Evolutionary conservation across 2,113 vertebrate species (phyloP).

Genomic region (Oceanodroma tethys): DNA sequence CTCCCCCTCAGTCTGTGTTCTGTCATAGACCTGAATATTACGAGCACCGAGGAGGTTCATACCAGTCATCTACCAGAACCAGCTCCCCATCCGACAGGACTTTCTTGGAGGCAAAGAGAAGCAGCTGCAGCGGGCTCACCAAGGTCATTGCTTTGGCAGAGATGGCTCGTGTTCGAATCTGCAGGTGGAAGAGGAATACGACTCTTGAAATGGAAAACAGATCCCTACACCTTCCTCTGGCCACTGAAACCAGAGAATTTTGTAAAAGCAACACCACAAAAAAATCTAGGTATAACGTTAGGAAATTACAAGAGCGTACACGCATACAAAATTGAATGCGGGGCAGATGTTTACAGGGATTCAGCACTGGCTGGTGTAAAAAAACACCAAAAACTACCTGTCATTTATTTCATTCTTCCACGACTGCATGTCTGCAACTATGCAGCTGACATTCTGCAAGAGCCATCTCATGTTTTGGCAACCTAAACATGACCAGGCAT

Average conservation of each 20-base stretch:
- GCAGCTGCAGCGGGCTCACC: constrained; percentile 90
- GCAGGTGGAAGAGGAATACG: background rate
- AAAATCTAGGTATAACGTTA: rapidly evolving
- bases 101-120: constrained; percentile 93
- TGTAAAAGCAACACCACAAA: background rate
- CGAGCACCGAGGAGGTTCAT: background rate
- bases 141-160: constrained; percentile 97
- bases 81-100: constrained; percentile 83
- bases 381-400: background rate
- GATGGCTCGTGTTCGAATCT: constrained; percentile 96
- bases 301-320: background rate
- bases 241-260: background rate
- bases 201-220: background rate
- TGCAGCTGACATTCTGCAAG: background rate
- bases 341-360: background rate
- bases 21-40: background rate
- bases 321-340: rapidly evolving
- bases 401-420: background rate
- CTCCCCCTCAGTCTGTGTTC: background rate
- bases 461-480: background rate
- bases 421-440: background rate
- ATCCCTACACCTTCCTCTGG: background rate
- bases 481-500: background rate
- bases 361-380: background rate
- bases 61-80: constrained; percentile 91